A percentile compares a stretch with the other conserved stretches of the same genome.
These are phyloP conservation scores for Bombus waltoni DNA, from an alignment of 1,140 invertebrate genomes.

Conservation along the genomic window DNA sequence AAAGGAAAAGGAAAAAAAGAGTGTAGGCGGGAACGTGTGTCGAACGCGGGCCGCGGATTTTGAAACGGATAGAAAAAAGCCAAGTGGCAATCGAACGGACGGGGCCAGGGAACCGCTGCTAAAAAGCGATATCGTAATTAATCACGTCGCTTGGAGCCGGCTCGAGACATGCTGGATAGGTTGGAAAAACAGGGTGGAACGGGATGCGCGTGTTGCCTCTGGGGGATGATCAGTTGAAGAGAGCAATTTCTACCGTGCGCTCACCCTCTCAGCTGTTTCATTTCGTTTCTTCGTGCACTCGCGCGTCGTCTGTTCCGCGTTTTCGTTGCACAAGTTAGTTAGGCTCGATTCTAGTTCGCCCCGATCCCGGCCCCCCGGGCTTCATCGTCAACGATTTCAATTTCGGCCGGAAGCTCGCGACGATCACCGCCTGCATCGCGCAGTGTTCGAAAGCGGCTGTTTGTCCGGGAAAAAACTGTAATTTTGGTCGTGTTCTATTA, in stretches of 20 bases:
- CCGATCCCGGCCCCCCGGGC: not conserved
- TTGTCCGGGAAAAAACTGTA: too few relatives aligned
- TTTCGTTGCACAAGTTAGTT: constrained; percentile 35
- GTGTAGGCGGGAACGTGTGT: not conserved
- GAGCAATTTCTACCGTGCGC: constrained; percentile 44
- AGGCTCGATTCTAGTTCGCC: constrained; percentile 16
- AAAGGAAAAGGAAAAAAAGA: not conserved
- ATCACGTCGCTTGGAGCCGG: constrained; percentile 53
- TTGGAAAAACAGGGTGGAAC: not conserved
- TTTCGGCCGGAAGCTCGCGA: constrained; percentile 33
- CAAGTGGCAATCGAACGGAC: constrained; percentile 42
- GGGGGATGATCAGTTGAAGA: constrained; percentile 24
- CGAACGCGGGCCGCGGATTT: not conserved
- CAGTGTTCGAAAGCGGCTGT: not conserved
- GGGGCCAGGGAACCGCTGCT: not conserved
- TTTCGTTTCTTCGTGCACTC: not conserved
- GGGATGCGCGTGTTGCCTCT: not conserved
- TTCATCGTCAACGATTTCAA: constrained; percentile 59
- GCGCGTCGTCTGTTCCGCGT: constrained; percentile 11
- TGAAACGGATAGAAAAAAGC: not conserved
- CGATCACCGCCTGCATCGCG: not conserved
- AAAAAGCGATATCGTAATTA: constrained; percentile 62
- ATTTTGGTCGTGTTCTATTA: too few relatives aligned
- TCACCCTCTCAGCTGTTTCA: constrained; percentile 5
- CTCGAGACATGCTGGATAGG: not conserved